Percentiles rank a stretch among this genome's conserved stretches.
These are phyloP conservation scores for Ginglymostoma cirratum DNA, from an alignment of 2,113 vertebrate genomes.

Conservation along the genomic window DNA sequence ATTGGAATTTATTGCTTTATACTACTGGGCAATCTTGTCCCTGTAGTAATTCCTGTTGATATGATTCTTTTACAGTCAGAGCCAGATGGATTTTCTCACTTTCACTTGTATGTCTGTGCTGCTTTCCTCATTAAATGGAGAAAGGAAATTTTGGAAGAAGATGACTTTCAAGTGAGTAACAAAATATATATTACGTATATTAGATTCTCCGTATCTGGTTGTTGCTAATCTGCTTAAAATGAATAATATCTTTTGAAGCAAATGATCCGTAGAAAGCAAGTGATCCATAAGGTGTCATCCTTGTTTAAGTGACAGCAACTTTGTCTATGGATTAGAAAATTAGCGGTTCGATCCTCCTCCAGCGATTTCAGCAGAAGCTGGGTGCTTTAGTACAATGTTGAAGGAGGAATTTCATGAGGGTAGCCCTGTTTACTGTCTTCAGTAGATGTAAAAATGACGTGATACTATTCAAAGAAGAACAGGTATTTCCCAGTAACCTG, in stretches of 20 bases:
- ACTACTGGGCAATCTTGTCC: slow-evolving; percentile 8
- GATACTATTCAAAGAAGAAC: background rate
- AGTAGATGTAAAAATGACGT: background rate
- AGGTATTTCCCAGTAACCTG: background rate
- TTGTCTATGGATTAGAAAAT: background rate
- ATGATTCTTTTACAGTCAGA: slow-evolving; percentile 66
- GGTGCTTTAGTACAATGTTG: background rate
- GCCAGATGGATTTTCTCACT: slow-evolving; percentile 87
- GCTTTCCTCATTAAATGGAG: slow-evolving; percentile 91
- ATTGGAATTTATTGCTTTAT: slow-evolving; percentile 31
- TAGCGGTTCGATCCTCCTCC: background rate
- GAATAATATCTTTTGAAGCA: background rate
- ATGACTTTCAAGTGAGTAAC: slow-evolving; percentile 80
- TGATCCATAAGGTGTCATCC: background rate
- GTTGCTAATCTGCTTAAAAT: background rate
- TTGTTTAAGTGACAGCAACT: background rate
- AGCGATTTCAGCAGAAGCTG: background rate
- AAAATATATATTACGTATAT: background rate
- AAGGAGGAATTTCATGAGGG: background rate
- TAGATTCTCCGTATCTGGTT: background rate
- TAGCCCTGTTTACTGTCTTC: too few relatives aligned
- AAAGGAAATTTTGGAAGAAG: slow-evolving; percentile 87
- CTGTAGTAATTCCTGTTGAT: slow-evolving; percentile 14
- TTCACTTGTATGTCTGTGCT: slow-evolving; percentile 87
- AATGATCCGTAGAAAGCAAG: background rate